Percentiles rank a stretch among this genome's conserved stretches.
Conservation (phyloP, 2,888 invertebrate species). For the Epirrhoe alternata region DNA sequence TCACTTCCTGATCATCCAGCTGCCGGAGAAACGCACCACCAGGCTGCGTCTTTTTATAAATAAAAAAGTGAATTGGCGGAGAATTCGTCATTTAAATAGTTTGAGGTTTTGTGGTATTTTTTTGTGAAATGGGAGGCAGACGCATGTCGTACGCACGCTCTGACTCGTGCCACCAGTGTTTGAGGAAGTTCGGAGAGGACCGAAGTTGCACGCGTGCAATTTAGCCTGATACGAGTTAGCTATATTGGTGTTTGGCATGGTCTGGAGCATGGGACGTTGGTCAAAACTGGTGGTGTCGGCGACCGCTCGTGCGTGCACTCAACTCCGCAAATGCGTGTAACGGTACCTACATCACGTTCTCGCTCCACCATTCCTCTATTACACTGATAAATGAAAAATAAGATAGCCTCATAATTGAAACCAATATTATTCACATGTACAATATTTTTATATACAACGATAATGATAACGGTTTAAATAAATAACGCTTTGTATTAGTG, state of each 20-base stretch:
- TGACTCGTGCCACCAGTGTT: slow-evolving; percentile 55
- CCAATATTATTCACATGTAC: not conserved
- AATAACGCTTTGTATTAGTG: slow-evolving; percentile 25
- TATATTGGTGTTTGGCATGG: slow-evolving; percentile 38
- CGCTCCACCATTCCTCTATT: slow-evolving; percentile 58
- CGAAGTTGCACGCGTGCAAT: slow-evolving; percentile 25
- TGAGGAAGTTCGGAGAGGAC: slow-evolving; percentile 13
- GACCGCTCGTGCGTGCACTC: slow-evolving; percentile 80
- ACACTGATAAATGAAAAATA: slow-evolving; percentile 45
- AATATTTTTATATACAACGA: not conserved
- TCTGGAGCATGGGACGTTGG: slow-evolving; percentile 53
- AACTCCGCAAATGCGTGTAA: slow-evolving; percentile 78
- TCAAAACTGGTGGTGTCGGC: slow-evolving; percentile 72
- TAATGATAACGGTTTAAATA: slow-evolving; percentile 15
- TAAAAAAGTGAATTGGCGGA: slow-evolving; percentile 70
- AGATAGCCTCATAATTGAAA: slow-evolving; percentile 7
- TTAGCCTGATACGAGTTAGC: too few species aligned
- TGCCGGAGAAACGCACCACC: slow-evolving; percentile 73
- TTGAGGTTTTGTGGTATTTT: slow-evolving; percentile 63
- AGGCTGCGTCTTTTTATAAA: slow-evolving; percentile 70
- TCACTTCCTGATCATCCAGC: slow-evolving; percentile 76
- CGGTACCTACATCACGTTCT: slow-evolving; percentile 70
- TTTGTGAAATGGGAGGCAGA: slow-evolving; percentile 55
- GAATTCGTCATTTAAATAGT: slow-evolving; percentile 68
- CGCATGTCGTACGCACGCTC: slow-evolving; percentile 57